A percentile compares a stretch with the other conserved stretches of the same genome.
Conservation (phyloP, 2,797 vertebrate species). For the Squalus acanthias region DNA sequence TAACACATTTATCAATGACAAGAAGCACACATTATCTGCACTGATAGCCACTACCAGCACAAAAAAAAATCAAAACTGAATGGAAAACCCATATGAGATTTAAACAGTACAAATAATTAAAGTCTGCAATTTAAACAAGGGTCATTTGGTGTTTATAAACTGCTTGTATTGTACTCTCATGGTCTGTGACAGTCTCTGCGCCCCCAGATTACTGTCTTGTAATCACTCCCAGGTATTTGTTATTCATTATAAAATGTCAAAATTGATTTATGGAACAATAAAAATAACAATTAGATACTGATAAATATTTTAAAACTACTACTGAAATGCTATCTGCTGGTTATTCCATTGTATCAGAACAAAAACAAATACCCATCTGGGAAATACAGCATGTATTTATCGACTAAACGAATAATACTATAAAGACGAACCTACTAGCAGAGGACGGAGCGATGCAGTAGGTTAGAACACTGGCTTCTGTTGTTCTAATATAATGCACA, state of each 20-base stretch:
- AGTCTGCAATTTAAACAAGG: background rate
- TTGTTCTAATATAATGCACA: background rate
- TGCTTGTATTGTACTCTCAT: background rate
- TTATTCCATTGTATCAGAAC: background rate
- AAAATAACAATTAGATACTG: background rate
- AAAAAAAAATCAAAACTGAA: background rate
- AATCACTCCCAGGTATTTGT: background rate
- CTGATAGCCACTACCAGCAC: background rate
- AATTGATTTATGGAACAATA: background rate
- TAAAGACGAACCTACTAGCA: too few relatives aligned
- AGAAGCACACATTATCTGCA: background rate
- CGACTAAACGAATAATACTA: too few relatives aligned
- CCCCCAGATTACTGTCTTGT: background rate
- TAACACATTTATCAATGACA: background rate
- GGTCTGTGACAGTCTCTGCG: background rate
- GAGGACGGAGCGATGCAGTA: too few relatives aligned
- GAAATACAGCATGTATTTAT: background rate
- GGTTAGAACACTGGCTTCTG: background rate
- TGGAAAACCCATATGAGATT: background rate
- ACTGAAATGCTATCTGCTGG: background rate
- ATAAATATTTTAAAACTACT: background rate
- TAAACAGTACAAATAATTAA: background rate
- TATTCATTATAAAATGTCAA: constrained; percentile 10
- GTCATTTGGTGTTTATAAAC: background rate
- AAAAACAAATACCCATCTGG: background rate